Evolutionary conservation across 2,113 vertebrate species (phyloP).

Genomic region (Percopsis transmontana): DNA sequence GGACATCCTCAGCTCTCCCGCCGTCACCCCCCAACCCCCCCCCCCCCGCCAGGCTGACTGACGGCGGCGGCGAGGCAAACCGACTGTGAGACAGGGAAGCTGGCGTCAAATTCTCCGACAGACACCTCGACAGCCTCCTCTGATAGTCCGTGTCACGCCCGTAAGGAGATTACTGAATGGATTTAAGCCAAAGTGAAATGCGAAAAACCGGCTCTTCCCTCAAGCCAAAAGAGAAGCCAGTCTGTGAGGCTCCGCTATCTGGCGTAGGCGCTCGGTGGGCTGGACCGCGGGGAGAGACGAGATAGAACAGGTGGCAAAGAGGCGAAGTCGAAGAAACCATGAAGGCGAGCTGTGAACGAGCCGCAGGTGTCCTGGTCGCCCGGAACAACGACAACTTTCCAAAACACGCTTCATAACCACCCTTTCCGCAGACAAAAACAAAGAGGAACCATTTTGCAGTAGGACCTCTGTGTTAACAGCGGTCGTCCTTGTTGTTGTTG

Average conservation of each 20-base stretch:
- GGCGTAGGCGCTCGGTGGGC: constrained; percentile 33
- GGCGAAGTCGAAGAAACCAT: constrained; percentile 40
- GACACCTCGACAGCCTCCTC: constrained; percentile 53
- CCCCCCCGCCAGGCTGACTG: constrained; percentile 49
- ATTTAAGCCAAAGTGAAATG: constrained; percentile 61
- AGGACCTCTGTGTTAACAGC: constrained; percentile 16
- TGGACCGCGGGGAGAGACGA: constrained; percentile 22
- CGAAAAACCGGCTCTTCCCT: constrained; percentile 16
- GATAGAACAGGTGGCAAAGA: constrained; percentile 65
- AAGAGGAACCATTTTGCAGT: constrained; percentile 27
- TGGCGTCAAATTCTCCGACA: constrained; percentile 64
- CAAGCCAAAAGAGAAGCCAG: constrained; percentile 12
- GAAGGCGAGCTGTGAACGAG: constrained; percentile 38
- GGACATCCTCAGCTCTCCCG: constrained; percentile 32
- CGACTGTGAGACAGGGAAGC: constrained; percentile 59
- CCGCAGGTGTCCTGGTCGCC: constrained; percentile 52
- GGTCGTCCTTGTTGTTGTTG: constrained; percentile 17
- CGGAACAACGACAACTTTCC: constrained; percentile 29
- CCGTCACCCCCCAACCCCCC: background rate
- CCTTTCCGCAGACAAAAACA: constrained; percentile 41
- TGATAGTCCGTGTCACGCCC: constrained; percentile 52
- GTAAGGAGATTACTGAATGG: constrained; percentile 68
- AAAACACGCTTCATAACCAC: constrained; percentile 27
- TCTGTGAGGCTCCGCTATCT: constrained; percentile 42
- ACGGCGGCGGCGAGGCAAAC: constrained; percentile 49